Evolutionary conservation across 1,140 invertebrate species (phyloP), one percentile per base, ranked within the genome.

Genomic region (Heterodera schachtii): DNA sequence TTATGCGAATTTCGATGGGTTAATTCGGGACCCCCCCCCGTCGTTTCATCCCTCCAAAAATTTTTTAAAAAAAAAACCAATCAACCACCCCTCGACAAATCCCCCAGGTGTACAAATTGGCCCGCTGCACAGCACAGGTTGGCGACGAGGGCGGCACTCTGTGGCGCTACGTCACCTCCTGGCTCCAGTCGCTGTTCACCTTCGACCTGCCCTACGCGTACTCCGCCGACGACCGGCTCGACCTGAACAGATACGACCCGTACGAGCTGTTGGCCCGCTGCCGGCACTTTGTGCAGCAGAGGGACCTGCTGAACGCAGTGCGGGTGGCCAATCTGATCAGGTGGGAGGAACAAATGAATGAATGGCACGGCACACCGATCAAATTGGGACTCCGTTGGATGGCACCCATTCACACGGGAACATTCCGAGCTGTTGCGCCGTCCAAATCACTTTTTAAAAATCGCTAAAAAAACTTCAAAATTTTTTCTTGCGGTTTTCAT

Each of bases 271-370:
- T 97, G 43, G 93, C 94, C 82, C 92, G 95, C 90, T 95, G 81
- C 86, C 95, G 94, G 87, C 95, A 94, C 88, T 94, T 94, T 92
- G 90, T 98, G 81, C 21, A 47, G 44, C 93, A 93, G 84, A 94
- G 94, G 31, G 93, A 97, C 86, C 92, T 97, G 70, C 92, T 93
- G 73, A 93, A 94, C 90, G 94, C 95, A 0, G 90, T 97, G 0
- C 93, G 94, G 75, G 96, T 96, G 90, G 94, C 97, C 92, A 96
- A 96, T 89, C 92, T 96, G 67, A 90, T 98, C 43, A 92, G 93
- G 87, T 78, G 46, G n/a, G 11, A 46, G 47, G 21, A 57, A 31
- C 60, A n/a, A n/a, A 66, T 31, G 44, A 9, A 13, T 64, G 16
- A 64, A 64, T 64, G 57, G 57, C 31, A 31, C 31, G 31, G 31